Base-by-base conservation (phyloP, 2,797 vertebrate genomes). In the Nothura maculosa region DNA sequence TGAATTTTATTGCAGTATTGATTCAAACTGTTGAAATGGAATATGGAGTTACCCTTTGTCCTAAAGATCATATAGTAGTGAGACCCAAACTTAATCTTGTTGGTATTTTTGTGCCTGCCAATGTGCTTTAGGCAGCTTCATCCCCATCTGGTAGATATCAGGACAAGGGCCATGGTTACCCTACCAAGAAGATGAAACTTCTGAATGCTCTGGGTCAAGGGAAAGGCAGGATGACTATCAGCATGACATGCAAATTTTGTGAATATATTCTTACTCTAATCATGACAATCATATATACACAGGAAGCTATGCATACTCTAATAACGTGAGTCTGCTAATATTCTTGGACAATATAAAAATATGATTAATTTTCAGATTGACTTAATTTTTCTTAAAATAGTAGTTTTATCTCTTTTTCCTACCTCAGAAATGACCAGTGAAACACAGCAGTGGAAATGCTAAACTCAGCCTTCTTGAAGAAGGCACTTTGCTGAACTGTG, bases 401-500 rank as follows among this genome's bases (percentile, higher is more conserved):
- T 3, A 15, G 58, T 50, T 84, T 61, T n/a, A 75, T 10, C 7
- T 81, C 42, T 50, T 76, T 63, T 15, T 45, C 62, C 52, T 28
- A 30, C 24, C 43, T 58, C 32, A 36, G 61, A 85, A 85, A 66
- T 5, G 20, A 6, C 10, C 27, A 70, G 36, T 0, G 0, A 63
- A 77, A 55, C n/a, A 52, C 32, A 87, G 60, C 4, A 14, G 64
- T 16, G 69, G 72, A 67, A 82, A 76, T 5, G 13, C 32, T 36
- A 61, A 74, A 20, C 4, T 54, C 30, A 9, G 12, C 12, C 32
- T 72, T 68, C 62, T 64, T 34, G 12, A 80, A 81, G 47, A 61
- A 36, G 32, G 30, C 0, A 0, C 40, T 60, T 57, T 64, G 62
- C 75, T 36, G 25, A 81, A 21, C 16, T 1, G 0, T 18, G 27